Evolutionary conservation across 2,888 invertebrate species (phyloP).

Genomic region (Machimus atricapillus): DNA sequence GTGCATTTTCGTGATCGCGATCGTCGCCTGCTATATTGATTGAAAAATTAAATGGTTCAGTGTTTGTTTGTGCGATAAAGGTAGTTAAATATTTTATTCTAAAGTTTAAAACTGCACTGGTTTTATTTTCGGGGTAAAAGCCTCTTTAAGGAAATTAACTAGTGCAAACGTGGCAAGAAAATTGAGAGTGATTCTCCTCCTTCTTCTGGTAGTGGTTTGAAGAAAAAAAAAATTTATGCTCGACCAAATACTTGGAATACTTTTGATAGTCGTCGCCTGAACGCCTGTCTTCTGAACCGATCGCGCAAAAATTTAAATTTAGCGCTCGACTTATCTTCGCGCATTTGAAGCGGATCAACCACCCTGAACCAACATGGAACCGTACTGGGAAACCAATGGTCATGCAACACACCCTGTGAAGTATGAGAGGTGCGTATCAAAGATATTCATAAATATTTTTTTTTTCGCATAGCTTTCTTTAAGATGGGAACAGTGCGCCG

Average conservation of each 20-base stretch:
- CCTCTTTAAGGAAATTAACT: background rate
- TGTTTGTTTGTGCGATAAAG: background rate
- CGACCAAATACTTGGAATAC: background rate
- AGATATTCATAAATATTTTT: background rate
- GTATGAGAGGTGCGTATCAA: slow-evolving; percentile 57
- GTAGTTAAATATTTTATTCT: background rate
- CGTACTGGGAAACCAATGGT: slow-evolving; percentile 62
- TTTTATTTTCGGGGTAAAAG: background rate
- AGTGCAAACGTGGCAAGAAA: slow-evolving; percentile 15
- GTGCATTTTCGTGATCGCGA: background rate
- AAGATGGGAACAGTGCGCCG: background rate
- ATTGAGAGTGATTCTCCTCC: background rate
- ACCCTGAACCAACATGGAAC: slow-evolving; percentile 55
- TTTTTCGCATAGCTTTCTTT: background rate
- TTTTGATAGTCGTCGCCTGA: background rate
- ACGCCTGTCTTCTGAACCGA: background rate
- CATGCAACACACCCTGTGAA: slow-evolving; percentile 63
- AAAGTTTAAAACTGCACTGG: background rate
- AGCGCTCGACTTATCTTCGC: slow-evolving; percentile 1
- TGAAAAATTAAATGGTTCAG: background rate
- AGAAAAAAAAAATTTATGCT: background rate
- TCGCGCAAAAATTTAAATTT: background rate
- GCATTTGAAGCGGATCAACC: background rate
- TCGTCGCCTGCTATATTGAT: background rate
- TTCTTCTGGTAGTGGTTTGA: background rate